Percentiles rank a stretch among this genome's conserved stretches.
phyloP scores from a whole-genome alignment of 2,113 vertebrate genomes.

The Eretmochelys imbricata region DNA sequence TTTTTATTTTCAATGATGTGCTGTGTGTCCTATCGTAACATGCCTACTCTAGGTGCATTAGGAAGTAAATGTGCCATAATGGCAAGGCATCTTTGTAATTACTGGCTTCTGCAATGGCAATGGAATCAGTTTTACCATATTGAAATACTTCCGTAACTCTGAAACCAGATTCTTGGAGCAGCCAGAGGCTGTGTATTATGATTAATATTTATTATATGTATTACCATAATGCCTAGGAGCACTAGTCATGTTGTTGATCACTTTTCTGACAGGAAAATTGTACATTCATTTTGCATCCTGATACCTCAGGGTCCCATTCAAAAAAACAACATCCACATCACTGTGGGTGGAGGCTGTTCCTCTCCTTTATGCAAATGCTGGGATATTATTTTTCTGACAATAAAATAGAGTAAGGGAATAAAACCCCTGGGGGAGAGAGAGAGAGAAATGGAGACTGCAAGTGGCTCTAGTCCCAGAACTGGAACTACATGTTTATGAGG shows the following conservation, averaged over 20 bases:
- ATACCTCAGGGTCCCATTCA: background rate
- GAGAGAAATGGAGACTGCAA: background rate
- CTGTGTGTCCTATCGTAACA: background rate
- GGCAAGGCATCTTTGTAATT: background rate
- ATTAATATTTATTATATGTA: background rate
- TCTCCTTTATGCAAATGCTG: background rate
- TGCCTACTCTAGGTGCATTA: background rate
- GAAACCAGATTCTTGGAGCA: too few relatives aligned
- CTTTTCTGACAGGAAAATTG: background rate
- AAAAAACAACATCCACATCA: background rate
- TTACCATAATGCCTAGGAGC: background rate
- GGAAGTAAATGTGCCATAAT: too few relatives aligned
- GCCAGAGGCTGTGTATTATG: too few relatives aligned
- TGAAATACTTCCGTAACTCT: background rate
- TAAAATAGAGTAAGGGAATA: background rate
- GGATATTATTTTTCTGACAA: background rate
- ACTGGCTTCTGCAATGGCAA: background rate
- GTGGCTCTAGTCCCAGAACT: background rate
- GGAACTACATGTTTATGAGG: background rate
- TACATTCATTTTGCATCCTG: background rate
- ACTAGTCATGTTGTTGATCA: background rate
- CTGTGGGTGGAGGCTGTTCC: background rate
- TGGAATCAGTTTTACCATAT: background rate
- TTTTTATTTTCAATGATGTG: background rate
- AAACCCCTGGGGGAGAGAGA: background rate